These are phyloP conservation scores for Petromus typicus DNA, from an alignment of 2,113 vertebrate species.

Conservation along the genomic window DNA sequence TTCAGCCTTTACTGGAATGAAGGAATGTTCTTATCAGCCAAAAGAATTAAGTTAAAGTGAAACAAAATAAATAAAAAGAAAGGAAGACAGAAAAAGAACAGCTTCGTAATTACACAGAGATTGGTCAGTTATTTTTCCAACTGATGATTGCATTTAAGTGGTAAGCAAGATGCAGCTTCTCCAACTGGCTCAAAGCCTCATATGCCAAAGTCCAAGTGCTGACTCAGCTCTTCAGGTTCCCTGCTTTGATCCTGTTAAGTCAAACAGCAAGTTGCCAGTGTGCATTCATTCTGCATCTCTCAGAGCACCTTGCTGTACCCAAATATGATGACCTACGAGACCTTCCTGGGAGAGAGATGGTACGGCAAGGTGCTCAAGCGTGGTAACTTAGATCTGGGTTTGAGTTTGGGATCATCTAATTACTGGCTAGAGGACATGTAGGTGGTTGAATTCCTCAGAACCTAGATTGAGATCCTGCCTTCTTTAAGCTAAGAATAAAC, in stretches of 20 bases:
- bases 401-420: background rate
- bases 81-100: background rate
- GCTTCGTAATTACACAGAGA: background rate
- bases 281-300: background rate
- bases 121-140: constrained; percentile 2
- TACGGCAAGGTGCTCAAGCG: no score
- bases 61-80: background rate
- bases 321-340: background rate
- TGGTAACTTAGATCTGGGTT: background rate
- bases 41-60: constrained; percentile 56
- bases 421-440: background rate
- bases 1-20: constrained; percentile 55
- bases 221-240: background rate
- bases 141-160: background rate
- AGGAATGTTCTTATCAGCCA: constrained; percentile 64
- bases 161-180: constrained; percentile 5
- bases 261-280: background rate
- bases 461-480: background rate
- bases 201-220: background rate
- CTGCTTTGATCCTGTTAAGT: background rate
- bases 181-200: background rate
- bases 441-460: background rate
- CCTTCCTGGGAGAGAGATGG: background rate
- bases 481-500: background rate
- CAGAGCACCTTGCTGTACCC: background rate